These are phyloP conservation scores for Pachypsylla venusta DNA, from an alignment of 1,140 invertebrate genomes.

Conservation along the genomic window DNA sequence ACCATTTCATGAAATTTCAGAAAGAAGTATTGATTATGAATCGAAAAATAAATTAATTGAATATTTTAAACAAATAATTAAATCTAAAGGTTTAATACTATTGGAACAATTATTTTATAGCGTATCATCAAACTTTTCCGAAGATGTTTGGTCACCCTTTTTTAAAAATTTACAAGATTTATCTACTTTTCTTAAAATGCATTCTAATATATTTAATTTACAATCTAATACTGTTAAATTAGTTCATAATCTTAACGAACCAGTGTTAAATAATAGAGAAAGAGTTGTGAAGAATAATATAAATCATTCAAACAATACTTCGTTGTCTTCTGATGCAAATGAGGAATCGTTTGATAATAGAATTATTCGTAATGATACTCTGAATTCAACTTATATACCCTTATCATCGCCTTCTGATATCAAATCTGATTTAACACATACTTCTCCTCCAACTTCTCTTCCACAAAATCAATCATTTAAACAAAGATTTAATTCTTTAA, in stretches of 20 bases:
- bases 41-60: slow-evolving; percentile 57
- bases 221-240: slow-evolving; percentile 76
- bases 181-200: slow-evolving; percentile 73
- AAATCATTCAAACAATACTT: not conserved
- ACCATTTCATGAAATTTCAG: slow-evolving; percentile 46
- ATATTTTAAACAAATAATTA: slow-evolving; percentile 60
- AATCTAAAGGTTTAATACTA: slow-evolving; percentile 59
- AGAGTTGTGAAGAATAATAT: slow-evolving; percentile 8
- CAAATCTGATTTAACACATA: slow-evolving; percentile 15
- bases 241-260: slow-evolving; percentile 17
- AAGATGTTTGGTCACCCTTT: slow-evolving; percentile 60
- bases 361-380: not conserved
- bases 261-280: not conserved
- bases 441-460: slow-evolving; percentile 28
- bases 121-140: slow-evolving; percentile 58
- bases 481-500: slow-evolving; percentile 69
- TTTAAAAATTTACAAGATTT: slow-evolving; percentile 77
- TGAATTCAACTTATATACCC: slow-evolving; percentile 19
- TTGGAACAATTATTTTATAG: slow-evolving; percentile 73
- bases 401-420: not conserved
- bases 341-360: not conserved
- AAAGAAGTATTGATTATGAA: slow-evolving; percentile 62
- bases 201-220: slow-evolving; percentile 76
- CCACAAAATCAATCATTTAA: slow-evolving; percentile 54
- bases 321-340: not conserved